A percentile compares a stretch with the other conserved stretches of the same genome.
Evolutionary conservation across 2,888 invertebrate species (phyloP).

Genomic region (Patella ulyssiponensis): DNA sequence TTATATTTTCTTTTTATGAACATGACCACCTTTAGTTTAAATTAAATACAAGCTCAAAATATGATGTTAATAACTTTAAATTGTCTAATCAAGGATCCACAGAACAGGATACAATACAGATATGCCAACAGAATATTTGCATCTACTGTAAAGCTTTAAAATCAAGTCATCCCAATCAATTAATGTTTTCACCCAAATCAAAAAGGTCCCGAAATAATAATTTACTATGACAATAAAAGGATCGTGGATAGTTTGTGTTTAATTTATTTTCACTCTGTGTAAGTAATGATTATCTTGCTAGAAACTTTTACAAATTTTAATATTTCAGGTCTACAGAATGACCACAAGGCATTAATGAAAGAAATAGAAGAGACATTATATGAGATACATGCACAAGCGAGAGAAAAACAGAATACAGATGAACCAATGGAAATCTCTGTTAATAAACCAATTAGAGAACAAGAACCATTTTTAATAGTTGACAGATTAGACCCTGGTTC

Average conservation of each 20-base stretch:
- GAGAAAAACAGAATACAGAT: conserved; percentile 37
- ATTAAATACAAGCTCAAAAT: too few species aligned
- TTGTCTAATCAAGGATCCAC: too few species aligned
- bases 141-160: too few species aligned
- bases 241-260: background rate
- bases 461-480: conserved; percentile 79
- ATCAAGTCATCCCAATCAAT: too few species aligned
- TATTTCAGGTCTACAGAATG: conserved; percentile 85
- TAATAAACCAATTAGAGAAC: background rate
- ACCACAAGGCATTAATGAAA: conserved; percentile 87
- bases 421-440: conserved; percentile 18
- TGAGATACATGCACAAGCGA: conserved; percentile 73
- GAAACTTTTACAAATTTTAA: background rate
- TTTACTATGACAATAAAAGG: too few species aligned
- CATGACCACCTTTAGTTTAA: too few species aligned
- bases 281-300: background rate
- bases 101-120: too few species aligned
- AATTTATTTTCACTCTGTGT: conserved; percentile 3
- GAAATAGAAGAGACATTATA: conserved; percentile 85
- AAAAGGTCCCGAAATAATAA: too few species aligned
- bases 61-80: too few species aligned
- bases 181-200: too few species aligned
- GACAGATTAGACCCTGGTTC: conserved; percentile 83
- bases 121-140: too few species aligned
- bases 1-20: background rate